A percentile compares a stretch with the other conserved stretches of the same genome.
phyloP scores from a whole-genome alignment of 2,797 vertebrate genomes.

The Presbytis comata region DNA sequence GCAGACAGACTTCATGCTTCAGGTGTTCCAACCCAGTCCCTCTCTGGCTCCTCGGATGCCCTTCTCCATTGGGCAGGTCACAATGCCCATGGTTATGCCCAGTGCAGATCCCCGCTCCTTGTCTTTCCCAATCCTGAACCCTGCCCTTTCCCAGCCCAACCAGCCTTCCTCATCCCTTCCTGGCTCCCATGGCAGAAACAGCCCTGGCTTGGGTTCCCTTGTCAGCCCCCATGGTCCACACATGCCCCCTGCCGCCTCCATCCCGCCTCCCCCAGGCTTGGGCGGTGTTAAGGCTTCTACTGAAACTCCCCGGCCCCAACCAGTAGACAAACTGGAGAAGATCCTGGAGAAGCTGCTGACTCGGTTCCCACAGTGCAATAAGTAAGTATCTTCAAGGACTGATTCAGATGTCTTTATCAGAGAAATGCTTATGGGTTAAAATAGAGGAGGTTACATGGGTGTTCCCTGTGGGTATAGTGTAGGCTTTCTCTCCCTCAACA shows the following conservation, averaged over 20 bases:
- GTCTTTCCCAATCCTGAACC: constrained; percentile 83
- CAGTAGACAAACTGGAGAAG: constrained; percentile 90
- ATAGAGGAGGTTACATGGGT: not conserved
- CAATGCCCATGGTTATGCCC: constrained; percentile 87
- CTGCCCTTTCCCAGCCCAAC: constrained; percentile 80
- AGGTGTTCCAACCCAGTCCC: constrained; percentile 83
- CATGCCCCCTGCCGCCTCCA: constrained; percentile 74
- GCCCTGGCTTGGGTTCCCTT: constrained; percentile 80
- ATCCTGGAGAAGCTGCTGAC: constrained; percentile 91
- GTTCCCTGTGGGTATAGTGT: not conserved
- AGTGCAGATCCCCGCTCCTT: constrained; percentile 84
- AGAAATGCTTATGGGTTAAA: not conserved
- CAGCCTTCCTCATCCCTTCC: constrained; percentile 84
- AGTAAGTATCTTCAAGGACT: constrained; percentile 79
- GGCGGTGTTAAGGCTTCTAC: constrained; percentile 72
- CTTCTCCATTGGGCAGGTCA: constrained; percentile 85
- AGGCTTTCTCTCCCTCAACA: not conserved
- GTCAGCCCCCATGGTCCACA: constrained; percentile 75
- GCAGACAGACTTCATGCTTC: constrained; percentile 88
- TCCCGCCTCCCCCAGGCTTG: constrained; percentile 85
- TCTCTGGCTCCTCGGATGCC: constrained; percentile 82
- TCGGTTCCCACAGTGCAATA: constrained; percentile 92
- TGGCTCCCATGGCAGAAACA: constrained; percentile 82
- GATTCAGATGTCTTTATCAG: not conserved
- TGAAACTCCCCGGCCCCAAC: constrained; percentile 79